Percentiles rank a stretch among this genome's conserved stretches.
Conservation (phyloP, 2,888 invertebrate genomes). For the Volucella bombylans region DNA sequence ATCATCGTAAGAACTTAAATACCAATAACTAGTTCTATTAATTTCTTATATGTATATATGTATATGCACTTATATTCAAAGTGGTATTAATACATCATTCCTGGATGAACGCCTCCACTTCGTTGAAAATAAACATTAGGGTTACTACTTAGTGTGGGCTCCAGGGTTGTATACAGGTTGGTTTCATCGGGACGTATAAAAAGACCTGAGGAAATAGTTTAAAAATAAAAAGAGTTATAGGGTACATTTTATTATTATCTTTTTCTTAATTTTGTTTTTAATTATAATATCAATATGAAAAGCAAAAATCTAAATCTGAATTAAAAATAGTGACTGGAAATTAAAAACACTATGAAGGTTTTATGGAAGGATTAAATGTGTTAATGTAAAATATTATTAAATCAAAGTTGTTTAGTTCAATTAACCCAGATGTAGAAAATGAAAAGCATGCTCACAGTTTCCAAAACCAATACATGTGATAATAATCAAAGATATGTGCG, state of each 20-base stretch:
- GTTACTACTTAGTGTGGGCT: conserved; percentile 93
- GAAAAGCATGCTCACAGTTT: too few relatives aligned
- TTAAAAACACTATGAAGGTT: too few relatives aligned
- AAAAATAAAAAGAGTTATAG: neutral
- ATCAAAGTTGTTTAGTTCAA: too few relatives aligned
- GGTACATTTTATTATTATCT: neutral
- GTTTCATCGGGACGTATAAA: conserved; percentile 91
- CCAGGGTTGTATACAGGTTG: conserved; percentile 92
- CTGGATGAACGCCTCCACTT: conserved; percentile 90
- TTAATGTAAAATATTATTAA: too few relatives aligned
- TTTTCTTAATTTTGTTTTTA: conserved; percentile 2
- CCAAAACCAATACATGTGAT: neutral
- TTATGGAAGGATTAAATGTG: too few relatives aligned
- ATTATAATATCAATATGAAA: too few relatives aligned
- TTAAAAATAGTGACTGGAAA: too few relatives aligned
- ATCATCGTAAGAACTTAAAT: too few relatives aligned
- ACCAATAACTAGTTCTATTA: too few relatives aligned
- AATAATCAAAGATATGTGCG: neutral
- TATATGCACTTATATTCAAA: neutral
- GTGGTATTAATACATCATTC: conserved; percentile 91
- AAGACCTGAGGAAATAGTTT: conserved; percentile 84
- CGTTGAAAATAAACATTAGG: conserved; percentile 95
- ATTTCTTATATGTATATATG: too few relatives aligned
- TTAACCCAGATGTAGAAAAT: too few relatives aligned
- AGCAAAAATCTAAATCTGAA: too few relatives aligned